These are phyloP conservation scores for Synergus gifuensis DNA, from an alignment of 2,888 invertebrate genomes.

Conservation along the genomic window DNA sequence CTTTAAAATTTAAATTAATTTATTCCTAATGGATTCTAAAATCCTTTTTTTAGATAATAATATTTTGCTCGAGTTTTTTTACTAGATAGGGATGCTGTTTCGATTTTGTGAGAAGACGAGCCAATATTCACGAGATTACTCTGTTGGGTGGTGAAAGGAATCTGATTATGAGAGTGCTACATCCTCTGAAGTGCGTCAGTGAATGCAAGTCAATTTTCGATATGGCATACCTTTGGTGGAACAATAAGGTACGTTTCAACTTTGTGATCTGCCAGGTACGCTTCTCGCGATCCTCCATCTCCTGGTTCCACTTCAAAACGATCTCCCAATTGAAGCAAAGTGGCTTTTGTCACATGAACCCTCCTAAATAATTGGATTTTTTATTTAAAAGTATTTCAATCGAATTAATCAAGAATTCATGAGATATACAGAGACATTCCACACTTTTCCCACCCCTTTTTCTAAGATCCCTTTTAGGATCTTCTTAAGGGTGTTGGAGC, in stretches of 20 bases:
- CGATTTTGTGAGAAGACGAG: neutral
- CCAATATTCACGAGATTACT: slow-evolving; percentile 7
- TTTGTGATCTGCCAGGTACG: slow-evolving; percentile 92
- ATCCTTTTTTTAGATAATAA: neutral
- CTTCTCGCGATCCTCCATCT: slow-evolving; percentile 88
- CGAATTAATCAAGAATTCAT: too few relatives aligned
- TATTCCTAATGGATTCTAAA: neutral
- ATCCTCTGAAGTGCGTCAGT: neutral
- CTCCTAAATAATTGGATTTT: slow-evolving; percentile 80
- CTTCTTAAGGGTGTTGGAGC: too few relatives aligned
- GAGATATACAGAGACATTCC: too few relatives aligned
- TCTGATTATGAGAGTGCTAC: neutral
- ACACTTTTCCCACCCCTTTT: too few relatives aligned
- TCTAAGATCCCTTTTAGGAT: too few relatives aligned
- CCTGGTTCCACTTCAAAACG: slow-evolving; percentile 93
- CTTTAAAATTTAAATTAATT: neutral
- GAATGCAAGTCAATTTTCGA: neutral
- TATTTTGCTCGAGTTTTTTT: neutral
- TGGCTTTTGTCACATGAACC: slow-evolving; percentile 93
- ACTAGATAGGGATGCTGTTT: neutral
- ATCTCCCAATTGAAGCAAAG: slow-evolving; percentile 88
- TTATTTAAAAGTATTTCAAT: neutral
- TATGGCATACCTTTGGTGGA: slow-evolving; percentile 86
- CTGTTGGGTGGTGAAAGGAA: neutral
- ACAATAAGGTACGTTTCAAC: slow-evolving; percentile 93